These are phyloP conservation scores for Monarcha castaneiventris DNA, from an alignment of 2,113 vertebrate species.

Conservation along the genomic window DNA sequence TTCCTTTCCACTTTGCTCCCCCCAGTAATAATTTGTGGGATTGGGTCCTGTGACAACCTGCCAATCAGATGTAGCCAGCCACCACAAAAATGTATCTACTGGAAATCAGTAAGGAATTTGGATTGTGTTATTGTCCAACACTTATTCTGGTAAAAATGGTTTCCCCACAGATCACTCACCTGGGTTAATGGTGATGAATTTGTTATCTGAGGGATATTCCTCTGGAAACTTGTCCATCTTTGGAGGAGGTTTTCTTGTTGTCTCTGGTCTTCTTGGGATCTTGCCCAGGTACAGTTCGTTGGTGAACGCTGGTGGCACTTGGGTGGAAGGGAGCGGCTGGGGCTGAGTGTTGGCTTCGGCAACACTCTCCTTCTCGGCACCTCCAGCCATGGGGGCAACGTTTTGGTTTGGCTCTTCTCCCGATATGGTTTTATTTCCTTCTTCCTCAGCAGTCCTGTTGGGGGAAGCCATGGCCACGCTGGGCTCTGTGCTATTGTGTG, in stretches of 20 bases:
- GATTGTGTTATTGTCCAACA: neutral
- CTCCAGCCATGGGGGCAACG: slow-evolving; percentile 38
- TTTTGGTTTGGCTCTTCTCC: slow-evolving; percentile 52
- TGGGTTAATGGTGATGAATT: slow-evolving; percentile 84
- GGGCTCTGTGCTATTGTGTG: slow-evolving; percentile 7
- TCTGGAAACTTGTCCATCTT: slow-evolving; percentile 63
- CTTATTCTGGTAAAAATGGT: fast-evolving
- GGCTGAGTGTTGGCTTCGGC: slow-evolving; percentile 15
- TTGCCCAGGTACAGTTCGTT: slow-evolving; percentile 66
- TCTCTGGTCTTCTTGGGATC: slow-evolving; percentile 57
- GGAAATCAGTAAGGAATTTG: neutral
- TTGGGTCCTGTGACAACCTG: neutral
- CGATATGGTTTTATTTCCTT: slow-evolving; percentile 69
- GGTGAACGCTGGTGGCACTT: slow-evolving; percentile 74
- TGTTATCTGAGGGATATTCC: slow-evolving; percentile 68
- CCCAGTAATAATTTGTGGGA: neutral
- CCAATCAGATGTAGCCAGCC: neutral
- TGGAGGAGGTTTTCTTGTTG: slow-evolving; percentile 55
- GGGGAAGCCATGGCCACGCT: slow-evolving; percentile 6
- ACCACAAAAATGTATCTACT: neutral
- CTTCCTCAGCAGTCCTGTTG: slow-evolving; percentile 70
- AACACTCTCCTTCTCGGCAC: neutral
- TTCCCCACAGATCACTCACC: slow-evolving; percentile 70
- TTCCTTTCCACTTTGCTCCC: neutral
- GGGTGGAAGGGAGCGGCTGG: slow-evolving; percentile 68